Percentiles rank a stretch among this genome's conserved stretches.
Evolutionary conservation across 2,888 invertebrate genomes (phyloP).

Genomic region (Tuberolachnus salignus): DNA sequence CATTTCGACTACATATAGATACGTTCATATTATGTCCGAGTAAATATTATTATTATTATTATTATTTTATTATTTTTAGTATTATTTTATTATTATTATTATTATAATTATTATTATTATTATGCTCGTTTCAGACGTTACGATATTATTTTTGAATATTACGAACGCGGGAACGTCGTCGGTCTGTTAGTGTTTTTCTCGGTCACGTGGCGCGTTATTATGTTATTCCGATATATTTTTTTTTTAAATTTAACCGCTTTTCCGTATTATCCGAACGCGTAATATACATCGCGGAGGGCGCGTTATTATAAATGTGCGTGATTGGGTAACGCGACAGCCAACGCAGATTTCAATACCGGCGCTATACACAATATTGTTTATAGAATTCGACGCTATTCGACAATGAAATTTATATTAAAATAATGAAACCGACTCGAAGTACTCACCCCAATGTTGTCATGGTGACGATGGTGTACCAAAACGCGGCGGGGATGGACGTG

Average conservation of each 20-base stretch:
- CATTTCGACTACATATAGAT: slow-evolving; percentile 48
- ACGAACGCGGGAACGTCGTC: too few relatives aligned
- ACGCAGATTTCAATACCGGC: too few relatives aligned
- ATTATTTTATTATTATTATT: too few relatives aligned
- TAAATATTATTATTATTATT: not conserved
- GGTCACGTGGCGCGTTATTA: too few relatives aligned
- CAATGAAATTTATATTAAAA: too few relatives aligned
- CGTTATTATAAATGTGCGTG: not conserved
- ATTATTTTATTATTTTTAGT: too few relatives aligned
- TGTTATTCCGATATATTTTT: not conserved
- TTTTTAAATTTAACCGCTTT: not conserved
- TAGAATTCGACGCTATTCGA: not conserved
- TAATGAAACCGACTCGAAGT: not conserved
- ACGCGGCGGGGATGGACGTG: slow-evolving; percentile 98
- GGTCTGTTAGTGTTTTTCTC: too few relatives aligned
- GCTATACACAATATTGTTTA: not conserved
- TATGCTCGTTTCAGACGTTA: not conserved
- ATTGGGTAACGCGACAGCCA: too few relatives aligned
- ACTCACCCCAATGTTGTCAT: slow-evolving; percentile 99
- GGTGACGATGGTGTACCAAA: slow-evolving; percentile 99
- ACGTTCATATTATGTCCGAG: slow-evolving; percentile 45
- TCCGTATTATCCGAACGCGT: not conserved
- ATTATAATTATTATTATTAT: not conserved
- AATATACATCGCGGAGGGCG: too few relatives aligned
- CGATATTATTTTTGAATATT: not conserved